Percentiles rank a stretch among this genome's conserved stretches.
Evolutionary conservation across 1,140 invertebrate genomes (phyloP).

Genomic region (Papilio aristodemus): DNA sequence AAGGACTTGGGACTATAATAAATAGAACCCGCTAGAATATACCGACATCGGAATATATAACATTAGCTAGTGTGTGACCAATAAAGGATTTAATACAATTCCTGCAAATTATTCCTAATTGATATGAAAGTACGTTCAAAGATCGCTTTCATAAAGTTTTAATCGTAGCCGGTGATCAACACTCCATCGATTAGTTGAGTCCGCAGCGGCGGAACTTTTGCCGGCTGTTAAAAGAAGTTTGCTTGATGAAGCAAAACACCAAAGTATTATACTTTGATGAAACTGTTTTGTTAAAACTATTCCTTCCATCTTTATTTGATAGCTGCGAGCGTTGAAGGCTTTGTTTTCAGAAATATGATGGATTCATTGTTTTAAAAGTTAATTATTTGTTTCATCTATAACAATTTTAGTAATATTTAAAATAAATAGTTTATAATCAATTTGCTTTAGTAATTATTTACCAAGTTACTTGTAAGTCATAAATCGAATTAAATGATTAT

Average conservation of each 20-base stretch:
- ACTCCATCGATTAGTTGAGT: neutral
- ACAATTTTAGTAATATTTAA: neutral
- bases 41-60: no score
- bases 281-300: neutral
- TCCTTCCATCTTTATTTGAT: slow-evolving; percentile 11
- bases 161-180: neutral
- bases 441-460: no score
- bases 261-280: slow-evolving; percentile 1
- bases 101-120: neutral
- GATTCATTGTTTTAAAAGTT: neutral
- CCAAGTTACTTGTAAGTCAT: no score
- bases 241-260: neutral
- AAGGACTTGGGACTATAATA: no score
- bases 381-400: neutral
- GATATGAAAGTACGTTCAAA: neutral
- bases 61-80: no score
- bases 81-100: no score
- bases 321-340: neutral
- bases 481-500: no score
- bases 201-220: neutral
- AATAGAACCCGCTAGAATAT: no score
- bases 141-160: neutral
- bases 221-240: slow-evolving; percentile 10
- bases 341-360: neutral
- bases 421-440: no score